These are phyloP conservation scores for Morpho deidamia DNA, from an alignment of 2,888 invertebrate genomes.

Conservation along the genomic window DNA sequence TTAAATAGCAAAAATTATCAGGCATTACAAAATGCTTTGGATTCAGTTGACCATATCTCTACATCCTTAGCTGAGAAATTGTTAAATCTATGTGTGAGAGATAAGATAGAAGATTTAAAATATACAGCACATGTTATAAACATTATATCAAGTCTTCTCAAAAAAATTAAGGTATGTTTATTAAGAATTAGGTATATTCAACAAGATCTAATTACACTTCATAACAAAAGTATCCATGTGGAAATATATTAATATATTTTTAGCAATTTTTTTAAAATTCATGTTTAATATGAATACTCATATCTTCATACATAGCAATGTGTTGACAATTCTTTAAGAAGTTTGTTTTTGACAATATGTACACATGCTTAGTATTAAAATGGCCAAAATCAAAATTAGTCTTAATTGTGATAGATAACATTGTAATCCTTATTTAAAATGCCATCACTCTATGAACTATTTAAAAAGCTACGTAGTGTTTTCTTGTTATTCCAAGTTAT, in stretches of 20 bases:
- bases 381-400: too few relatives aligned
- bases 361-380: too few relatives aligned
- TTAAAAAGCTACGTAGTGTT: too few relatives aligned
- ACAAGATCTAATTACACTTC: neutral
- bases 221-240: neutral
- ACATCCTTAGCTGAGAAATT: conserved; percentile 35
- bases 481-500: too few relatives aligned
- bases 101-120: conserved; percentile 42
- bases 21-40: conserved; percentile 34
- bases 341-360: too few relatives aligned
- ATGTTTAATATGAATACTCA: too few relatives aligned
- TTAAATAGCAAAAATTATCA: conserved; percentile 36
- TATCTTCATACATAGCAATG: too few relatives aligned
- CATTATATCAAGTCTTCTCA: conserved; percentile 39
- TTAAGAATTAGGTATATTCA: neutral
- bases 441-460: too few relatives aligned
- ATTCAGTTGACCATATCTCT: conserved; percentile 29
- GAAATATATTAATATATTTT: too few relatives aligned
- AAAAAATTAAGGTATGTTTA: conserved; percentile 44
- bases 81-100: conserved; percentile 40
- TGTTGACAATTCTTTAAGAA: neutral
- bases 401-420: too few relatives aligned
- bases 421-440: too few relatives aligned
- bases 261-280: too few relatives aligned
- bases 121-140: conserved; percentile 37